phyloP scores from a whole-genome alignment of 2,888 invertebrate species.

The Bhutanitis thaidina region DNA sequence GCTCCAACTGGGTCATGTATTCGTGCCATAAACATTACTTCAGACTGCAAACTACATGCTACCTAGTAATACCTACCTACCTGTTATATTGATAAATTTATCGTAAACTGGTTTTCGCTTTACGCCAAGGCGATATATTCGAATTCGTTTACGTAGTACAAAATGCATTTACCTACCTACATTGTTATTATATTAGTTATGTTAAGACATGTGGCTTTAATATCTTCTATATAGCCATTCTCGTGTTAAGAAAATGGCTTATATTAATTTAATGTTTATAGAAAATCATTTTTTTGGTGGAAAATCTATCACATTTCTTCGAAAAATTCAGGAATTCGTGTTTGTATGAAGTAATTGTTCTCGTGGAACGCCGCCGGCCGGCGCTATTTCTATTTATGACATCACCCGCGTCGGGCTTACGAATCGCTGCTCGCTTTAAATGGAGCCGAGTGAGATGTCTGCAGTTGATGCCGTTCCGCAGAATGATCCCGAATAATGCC shows the following conservation, averaged over 20 bases:
- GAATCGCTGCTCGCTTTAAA: constrained; percentile 81
- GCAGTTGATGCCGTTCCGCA: constrained; percentile 75
- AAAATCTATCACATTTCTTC: no score
- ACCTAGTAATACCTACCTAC: constrained; percentile 6
- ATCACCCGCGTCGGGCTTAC: constrained; percentile 79
- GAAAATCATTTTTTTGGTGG: not conserved
- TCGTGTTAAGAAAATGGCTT: no score
- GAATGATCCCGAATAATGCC: constrained; percentile 72
- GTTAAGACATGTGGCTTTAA: not conserved
- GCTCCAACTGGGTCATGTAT: constrained; percentile 70
- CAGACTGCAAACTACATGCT: constrained; percentile 28
- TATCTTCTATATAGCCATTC: not conserved
- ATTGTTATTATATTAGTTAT: constrained; percentile 12
- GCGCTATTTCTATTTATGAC: constrained; percentile 81
- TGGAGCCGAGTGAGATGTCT: constrained; percentile 76
- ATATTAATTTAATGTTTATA: no score
- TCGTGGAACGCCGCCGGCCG: constrained; percentile 55
- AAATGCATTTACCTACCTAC: constrained; percentile 11
- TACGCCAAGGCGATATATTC: constrained; percentile 8
- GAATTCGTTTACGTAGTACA: constrained; percentile 13
- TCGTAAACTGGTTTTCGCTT: constrained; percentile 53
- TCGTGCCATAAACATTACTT: constrained; percentile 54
- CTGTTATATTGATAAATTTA: constrained; percentile 48
- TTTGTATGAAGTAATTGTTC: constrained; percentile 63
- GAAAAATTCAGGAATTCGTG: constrained; percentile 41